Percentiles rank a stretch among this genome's conserved stretches.
Conservation (phyloP, 2,113 vertebrate genomes). For the Azemiops feae region DNA sequence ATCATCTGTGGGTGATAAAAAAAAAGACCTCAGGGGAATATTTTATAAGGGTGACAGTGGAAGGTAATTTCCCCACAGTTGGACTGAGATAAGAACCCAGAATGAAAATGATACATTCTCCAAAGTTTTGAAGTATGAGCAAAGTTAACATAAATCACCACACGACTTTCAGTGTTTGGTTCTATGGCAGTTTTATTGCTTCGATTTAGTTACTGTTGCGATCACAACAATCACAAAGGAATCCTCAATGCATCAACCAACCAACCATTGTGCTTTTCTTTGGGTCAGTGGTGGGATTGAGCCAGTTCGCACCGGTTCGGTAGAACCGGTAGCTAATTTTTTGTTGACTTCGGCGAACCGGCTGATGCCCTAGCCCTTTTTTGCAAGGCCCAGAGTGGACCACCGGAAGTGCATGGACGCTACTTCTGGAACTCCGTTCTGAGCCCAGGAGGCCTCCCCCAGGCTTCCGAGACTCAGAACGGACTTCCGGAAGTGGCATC, state of each 20-base stretch:
- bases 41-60: constrained; percentile 42
- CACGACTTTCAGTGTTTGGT: constrained; percentile 2
- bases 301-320: too few relatives aligned
- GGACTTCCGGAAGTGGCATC: too few relatives aligned
- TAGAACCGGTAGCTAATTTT: too few relatives aligned
- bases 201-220: neutral
- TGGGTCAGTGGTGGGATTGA: too few relatives aligned
- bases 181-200: neutral
- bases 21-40: neutral
- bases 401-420: too few relatives aligned
- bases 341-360: too few relatives aligned
- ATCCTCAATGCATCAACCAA: neutral
- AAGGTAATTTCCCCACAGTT: constrained; percentile 26
- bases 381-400: too few relatives aligned
- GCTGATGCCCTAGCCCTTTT: too few relatives aligned
- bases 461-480: too few relatives aligned
- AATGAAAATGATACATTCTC: constrained; percentile 18
- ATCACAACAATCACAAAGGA: neutral
- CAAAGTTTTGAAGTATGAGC: neutral
- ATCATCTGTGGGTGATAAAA: constrained; percentile 34
- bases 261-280: too few relatives aligned
- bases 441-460: too few relatives aligned
- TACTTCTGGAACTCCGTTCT: too few relatives aligned
- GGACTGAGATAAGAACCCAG: constrained; percentile 38
- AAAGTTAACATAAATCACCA: constrained; percentile 3